Conservation (phyloP, 2,113 vertebrate species). For the Erpornis zantholeuca region DNA sequence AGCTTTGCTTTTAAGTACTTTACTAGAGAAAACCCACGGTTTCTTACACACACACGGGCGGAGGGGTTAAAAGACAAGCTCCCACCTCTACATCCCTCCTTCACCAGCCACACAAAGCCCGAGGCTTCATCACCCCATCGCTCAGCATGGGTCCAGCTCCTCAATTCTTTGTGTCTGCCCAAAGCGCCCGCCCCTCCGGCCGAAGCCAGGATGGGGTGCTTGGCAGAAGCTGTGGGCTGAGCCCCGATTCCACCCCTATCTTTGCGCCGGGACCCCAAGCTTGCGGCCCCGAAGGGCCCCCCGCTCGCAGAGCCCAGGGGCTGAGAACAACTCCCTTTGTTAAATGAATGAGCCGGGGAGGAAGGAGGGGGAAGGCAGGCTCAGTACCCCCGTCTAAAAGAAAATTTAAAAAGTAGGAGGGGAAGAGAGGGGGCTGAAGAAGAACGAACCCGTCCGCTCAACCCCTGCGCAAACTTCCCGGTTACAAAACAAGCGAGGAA, state of each 20-base stretch:
- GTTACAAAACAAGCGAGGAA: background rate
- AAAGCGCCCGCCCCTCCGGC: background rate
- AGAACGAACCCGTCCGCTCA: background rate
- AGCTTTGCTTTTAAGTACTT: background rate
- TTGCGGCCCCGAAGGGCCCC: background rate
- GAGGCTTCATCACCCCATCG: background rate
- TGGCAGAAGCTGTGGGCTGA: background rate
- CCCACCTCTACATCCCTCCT: background rate
- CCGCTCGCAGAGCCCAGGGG: background rate
- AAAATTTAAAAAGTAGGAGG: background rate
- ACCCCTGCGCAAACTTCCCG: background rate
- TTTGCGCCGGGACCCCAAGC: background rate
- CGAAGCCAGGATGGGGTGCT: background rate
- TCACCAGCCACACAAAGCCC: slow-evolving; percentile 11
- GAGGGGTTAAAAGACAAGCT: background rate
- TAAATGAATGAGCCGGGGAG: background rate
- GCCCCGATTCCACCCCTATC: background rate
- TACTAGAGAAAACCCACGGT: background rate
- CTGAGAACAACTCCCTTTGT: background rate
- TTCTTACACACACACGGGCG: background rate
- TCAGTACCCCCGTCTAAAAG: background rate
- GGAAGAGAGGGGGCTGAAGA: background rate
- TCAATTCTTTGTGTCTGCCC: background rate
- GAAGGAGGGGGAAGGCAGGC: background rate
- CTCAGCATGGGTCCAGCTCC: background rate